Evolutionary conservation across 2,888 invertebrate species (phyloP).

Genomic region (Lochmaea crataegi): DNA sequence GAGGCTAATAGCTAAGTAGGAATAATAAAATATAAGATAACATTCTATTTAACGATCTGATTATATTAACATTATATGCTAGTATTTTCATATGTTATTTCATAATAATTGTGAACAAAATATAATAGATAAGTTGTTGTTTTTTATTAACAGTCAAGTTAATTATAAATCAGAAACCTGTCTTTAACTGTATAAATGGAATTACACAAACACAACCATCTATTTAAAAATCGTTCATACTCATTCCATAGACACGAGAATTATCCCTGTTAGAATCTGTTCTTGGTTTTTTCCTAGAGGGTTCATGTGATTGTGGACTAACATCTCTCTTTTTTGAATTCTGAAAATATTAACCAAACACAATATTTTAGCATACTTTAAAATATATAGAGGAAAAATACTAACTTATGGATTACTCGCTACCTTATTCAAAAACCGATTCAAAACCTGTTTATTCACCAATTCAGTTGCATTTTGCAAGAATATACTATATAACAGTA

Average conservation of each 20-base stretch:
- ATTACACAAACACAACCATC: constrained; percentile 7
- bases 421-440: too few relatives aligned
- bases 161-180: not conserved
- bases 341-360: constrained; percentile 24
- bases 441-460: too few relatives aligned
- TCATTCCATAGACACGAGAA: constrained; percentile 36
- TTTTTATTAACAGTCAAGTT: not conserved
- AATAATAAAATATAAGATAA: too few relatives aligned
- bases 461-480: too few relatives aligned
- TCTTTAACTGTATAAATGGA: not conserved
- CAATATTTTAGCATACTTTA: not conserved
- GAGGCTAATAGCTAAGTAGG: too few relatives aligned
- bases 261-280: constrained; percentile 53
- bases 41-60: too few relatives aligned
- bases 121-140: not conserved
- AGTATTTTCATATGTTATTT: not conserved
- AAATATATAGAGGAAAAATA: not conserved
- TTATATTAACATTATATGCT: not conserved
- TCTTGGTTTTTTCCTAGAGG: constrained; percentile 60
- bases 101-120: not conserved
- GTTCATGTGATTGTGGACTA: constrained; percentile 58
- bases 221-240: constrained; percentile 38
- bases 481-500: too few relatives aligned
- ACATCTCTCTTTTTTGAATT: constrained; percentile 53
- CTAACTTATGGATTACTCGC: too few relatives aligned